phyloP scores from a whole-genome alignment of 2,888 invertebrate genomes.

The Papilio gigon region DNA sequence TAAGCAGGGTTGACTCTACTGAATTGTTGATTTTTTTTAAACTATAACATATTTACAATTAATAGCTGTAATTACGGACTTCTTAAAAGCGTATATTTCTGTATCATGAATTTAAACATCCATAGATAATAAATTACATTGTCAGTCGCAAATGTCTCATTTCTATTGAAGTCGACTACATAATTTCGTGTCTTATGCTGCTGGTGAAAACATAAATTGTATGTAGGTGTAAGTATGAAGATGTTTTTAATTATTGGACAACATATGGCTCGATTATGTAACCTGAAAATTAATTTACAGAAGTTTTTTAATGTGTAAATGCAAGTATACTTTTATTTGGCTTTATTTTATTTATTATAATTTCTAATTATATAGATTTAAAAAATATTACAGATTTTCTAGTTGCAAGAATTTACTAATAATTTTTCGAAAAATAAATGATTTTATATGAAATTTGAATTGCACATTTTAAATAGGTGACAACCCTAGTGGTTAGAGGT shows the following conservation, averaged over 20 bases:
- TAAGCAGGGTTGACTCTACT: constrained; percentile 15
- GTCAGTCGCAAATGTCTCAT: too few relatives aligned
- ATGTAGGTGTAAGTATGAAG: background rate
- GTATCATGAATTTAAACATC: too few relatives aligned
- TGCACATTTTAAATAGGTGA: background rate
- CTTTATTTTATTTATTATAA: background rate
- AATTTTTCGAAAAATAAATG: too few relatives aligned
- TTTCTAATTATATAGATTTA: too few relatives aligned
- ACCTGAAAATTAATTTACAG: background rate
- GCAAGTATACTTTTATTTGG: background rate
- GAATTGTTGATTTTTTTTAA: background rate
- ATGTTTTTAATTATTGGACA: background rate
- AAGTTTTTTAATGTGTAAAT: background rate
- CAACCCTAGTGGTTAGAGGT: constrained; percentile 27
- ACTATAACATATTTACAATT: too few relatives aligned
- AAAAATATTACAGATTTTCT: background rate
- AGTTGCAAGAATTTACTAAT: too few relatives aligned
- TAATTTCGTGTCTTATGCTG: too few relatives aligned
- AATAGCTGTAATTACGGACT: too few relatives aligned
- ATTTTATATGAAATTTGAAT: too few relatives aligned
- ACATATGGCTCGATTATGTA: background rate
- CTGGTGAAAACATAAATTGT: background rate
- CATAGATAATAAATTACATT: too few relatives aligned
- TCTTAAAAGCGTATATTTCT: too few relatives aligned
- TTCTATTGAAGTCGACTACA: too few relatives aligned